Conservation (phyloP, 1,140 invertebrate genomes). For the Sinella curviseta region DNA sequence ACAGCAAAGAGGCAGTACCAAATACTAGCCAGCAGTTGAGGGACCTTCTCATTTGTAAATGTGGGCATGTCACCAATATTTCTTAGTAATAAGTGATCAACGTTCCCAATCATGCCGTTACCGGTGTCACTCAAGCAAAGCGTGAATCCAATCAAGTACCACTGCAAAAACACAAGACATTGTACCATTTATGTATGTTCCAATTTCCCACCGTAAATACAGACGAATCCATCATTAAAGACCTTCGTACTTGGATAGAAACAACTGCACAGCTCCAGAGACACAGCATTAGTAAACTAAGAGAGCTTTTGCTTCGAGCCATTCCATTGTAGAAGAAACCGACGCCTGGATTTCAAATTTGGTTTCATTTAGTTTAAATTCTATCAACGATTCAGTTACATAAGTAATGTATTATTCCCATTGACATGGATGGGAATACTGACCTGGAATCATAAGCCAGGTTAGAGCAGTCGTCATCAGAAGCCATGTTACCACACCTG, state of each 20-base stretch:
- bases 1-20: slow-evolving; percentile 47
- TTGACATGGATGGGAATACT: too few relatives aligned
- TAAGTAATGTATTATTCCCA: too few relatives aligned
- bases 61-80: slow-evolving; percentile 33
- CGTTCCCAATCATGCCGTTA: slow-evolving; percentile 39
- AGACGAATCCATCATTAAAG: slow-evolving; percentile 7
- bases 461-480: slow-evolving; percentile 2
- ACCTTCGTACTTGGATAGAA: slow-evolving; percentile 38
- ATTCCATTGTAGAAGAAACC: slow-evolving; percentile 48
- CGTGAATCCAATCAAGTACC: slow-evolving; percentile 45
- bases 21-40: slow-evolving; percentile 40
- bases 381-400: too few relatives aligned
- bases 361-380: too few relatives aligned
- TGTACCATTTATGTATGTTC: neutral
- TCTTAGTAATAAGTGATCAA: slow-evolving; percentile 37
- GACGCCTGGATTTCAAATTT: too few relatives aligned
- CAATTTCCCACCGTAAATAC: too few relatives aligned
- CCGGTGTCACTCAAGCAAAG: slow-evolving; percentile 44
- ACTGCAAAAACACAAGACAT: slow-evolving; percentile 28
- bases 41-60: slow-evolving; percentile 35
- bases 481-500: slow-evolving; percentile 7
- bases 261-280: slow-evolving; percentile 42
- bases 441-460: slow-evolving; percentile 4
- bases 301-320: slow-evolving; percentile 42
- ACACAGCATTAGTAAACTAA: slow-evolving; percentile 41